Conservation (phyloP, 1,140 invertebrate genomes). For the Chironomus tepperi region DNA sequence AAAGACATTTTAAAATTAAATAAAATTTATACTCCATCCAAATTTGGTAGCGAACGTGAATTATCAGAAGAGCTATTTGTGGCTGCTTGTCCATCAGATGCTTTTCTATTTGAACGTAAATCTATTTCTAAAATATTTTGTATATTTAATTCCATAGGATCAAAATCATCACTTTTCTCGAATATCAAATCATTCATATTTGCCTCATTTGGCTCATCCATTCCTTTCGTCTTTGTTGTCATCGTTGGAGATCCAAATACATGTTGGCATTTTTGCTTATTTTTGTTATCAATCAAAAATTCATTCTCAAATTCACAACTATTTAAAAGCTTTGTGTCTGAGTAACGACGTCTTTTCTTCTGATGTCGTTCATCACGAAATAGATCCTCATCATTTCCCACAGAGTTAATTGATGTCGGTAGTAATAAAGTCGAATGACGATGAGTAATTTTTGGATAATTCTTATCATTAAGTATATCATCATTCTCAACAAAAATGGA, state of each 20-base stretch:
- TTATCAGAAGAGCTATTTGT: neutral
- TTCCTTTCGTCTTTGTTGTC: neutral
- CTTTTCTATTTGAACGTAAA: conserved; percentile 31
- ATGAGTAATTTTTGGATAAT: conserved; percentile 36
- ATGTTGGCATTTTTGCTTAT: neutral
- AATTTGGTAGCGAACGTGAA: neutral
- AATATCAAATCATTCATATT: conserved; percentile 36
- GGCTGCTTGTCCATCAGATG: neutral
- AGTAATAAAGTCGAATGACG: conserved; percentile 34
- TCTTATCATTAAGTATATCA: conserved; percentile 38
- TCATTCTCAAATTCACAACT: conserved; percentile 23
- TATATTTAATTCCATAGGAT: conserved; percentile 43
- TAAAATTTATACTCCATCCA: neutral
- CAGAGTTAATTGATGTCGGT: conserved; percentile 29
- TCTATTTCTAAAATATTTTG: conserved; percentile 45
- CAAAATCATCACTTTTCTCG: conserved; percentile 37
- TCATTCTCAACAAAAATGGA: conserved; percentile 40
- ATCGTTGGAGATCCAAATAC: neutral
- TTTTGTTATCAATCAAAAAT: conserved; percentile 19
- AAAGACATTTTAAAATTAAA: too few species aligned
- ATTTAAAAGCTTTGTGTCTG: conserved; percentile 42
- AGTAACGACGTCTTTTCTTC: conserved; percentile 39
- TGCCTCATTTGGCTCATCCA: conserved; percentile 5
- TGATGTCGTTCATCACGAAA: conserved; percentile 28
- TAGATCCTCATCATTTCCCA: neutral